These are phyloP conservation scores for Oscheius sp. DNA, from an alignment of 2,888 invertebrate species.

Conservation along the genomic window DNA sequence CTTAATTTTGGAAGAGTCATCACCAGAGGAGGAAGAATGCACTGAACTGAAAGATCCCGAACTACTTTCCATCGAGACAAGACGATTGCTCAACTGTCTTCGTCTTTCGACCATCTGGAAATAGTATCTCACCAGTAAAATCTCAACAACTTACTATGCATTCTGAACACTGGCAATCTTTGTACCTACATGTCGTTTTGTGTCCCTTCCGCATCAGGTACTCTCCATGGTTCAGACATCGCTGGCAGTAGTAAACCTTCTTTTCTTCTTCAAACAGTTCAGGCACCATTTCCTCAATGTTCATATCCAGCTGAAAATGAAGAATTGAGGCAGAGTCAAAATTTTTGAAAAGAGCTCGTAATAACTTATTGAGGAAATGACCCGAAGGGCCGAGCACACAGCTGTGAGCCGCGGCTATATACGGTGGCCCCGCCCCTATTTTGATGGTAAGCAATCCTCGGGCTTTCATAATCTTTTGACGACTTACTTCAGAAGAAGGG, in stretches of 20 bases:
- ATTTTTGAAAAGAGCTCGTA: not conserved
- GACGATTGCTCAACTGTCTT: conserved; percentile 59
- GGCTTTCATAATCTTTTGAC: no score
- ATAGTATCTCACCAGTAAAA: not conserved
- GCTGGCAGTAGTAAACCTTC: conserved; percentile 62
- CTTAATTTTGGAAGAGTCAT: conserved; percentile 17
- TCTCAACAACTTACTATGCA: conserved; percentile 49
- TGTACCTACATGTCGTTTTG: conserved; percentile 54
- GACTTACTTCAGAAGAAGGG: no score
- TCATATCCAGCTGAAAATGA: conserved; percentile 44
- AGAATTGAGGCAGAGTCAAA: not conserved
- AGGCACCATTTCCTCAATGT: conserved; percentile 64
- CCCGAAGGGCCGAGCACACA: conserved; percentile 11
- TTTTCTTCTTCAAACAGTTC: conserved; percentile 62
- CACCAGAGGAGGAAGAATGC: conserved; percentile 25
- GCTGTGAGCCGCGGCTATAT: conserved; percentile 33
- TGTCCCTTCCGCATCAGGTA: conserved; percentile 61
- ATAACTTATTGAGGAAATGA: conserved; percentile 17
- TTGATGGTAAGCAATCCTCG: conserved; percentile 12
- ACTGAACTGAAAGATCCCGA: conserved; percentile 1
- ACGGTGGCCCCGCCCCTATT: conserved; percentile 34
- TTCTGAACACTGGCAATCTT: conserved; percentile 56
- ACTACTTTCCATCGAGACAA: conserved; percentile 51
- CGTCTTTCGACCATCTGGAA: conserved; percentile 63
- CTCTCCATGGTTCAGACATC: conserved; percentile 60